Evolutionary conservation across 2,888 invertebrate genomes (phyloP).

Genomic region (Ferdinandea cuprea): DNA sequence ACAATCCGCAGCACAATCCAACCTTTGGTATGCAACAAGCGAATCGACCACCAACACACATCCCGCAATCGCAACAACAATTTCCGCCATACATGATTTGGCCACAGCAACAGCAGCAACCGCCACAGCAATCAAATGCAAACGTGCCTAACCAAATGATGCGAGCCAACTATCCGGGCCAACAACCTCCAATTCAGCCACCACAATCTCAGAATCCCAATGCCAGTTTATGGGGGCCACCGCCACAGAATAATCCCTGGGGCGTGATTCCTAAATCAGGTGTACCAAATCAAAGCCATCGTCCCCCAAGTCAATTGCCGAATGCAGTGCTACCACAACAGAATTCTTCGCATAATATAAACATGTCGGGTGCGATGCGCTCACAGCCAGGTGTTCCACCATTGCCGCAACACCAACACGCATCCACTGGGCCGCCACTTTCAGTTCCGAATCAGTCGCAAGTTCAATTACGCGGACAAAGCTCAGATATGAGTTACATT

Average conservation of each 20-base stretch:
- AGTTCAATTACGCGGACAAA: constrained; percentile 63
- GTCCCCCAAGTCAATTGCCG: constrained; percentile 56
- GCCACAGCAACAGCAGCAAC: constrained; percentile 78
- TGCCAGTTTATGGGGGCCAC: constrained; percentile 82
- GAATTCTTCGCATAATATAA: constrained; percentile 54
- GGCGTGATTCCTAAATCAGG: constrained; percentile 80
- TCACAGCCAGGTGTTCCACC: constrained; percentile 43
- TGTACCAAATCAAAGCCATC: constrained; percentile 58
- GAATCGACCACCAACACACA: constrained; percentile 79
- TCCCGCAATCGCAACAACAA: constrained; percentile 78
- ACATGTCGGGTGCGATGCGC: constrained; percentile 42
- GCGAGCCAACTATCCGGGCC: constrained; percentile 75
- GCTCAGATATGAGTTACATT: constrained; percentile 53
- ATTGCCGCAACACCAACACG: constrained; percentile 74
- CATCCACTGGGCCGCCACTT: constrained; percentile 37
- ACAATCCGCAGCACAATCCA: constrained; percentile 76
- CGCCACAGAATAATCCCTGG: constrained; percentile 83
- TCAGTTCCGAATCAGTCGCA: constrained; percentile 48
- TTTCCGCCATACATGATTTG: constrained; percentile 81
- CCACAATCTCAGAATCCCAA: constrained; percentile 80
- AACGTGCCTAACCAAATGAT: constrained; percentile 76
- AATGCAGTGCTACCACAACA: constrained; percentile 60
- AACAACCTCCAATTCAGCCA: constrained; percentile 77
- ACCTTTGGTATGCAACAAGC: constrained; percentile 68
- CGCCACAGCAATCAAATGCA: constrained; percentile 77